phyloP scores from a whole-genome alignment of 2,113 vertebrate species.

The Ifrita kowaldi region DNA sequence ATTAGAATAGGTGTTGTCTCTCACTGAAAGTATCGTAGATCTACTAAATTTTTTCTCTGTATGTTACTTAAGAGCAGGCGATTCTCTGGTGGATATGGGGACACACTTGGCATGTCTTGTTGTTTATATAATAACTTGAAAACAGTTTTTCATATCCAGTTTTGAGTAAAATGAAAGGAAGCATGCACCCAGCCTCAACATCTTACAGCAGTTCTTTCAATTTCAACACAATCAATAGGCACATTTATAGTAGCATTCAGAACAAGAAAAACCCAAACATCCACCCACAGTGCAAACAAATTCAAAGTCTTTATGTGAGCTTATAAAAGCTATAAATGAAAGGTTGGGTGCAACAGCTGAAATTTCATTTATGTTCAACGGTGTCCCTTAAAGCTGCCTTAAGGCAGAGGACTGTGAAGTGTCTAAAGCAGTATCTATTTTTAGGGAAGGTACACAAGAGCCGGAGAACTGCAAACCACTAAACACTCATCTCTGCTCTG shows the following conservation, averaged over 20 bases:
- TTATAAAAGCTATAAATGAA: neutral
- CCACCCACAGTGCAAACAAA: neutral
- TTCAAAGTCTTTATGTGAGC: neutral
- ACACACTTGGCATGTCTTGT: fast-evolving
- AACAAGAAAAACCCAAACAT: neutral
- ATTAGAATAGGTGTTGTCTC: neutral
- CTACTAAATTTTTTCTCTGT: neutral
- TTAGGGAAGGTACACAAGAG: neutral
- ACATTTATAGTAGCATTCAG: neutral
- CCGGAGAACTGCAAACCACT: neutral
- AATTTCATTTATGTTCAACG: neutral
- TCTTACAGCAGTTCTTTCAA: neutral
- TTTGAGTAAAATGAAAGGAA: neutral
- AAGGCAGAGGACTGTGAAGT: neutral
- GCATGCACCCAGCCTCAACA: neutral
- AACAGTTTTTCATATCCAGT: neutral
- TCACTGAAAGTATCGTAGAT: neutral
- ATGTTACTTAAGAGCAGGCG: neutral
- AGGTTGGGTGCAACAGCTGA: neutral
- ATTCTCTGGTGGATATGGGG: neutral
- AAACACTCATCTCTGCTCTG: neutral
- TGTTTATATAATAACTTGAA: neutral
- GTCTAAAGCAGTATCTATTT: constrained; percentile 2
- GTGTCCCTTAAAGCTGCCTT: neutral
- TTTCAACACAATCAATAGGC: neutral